Percentiles rank a stretch among this genome's conserved stretches.
phyloP scores from a whole-genome alignment of 2,888 invertebrate genomes.

The Xestia rhomboidea region DNA sequence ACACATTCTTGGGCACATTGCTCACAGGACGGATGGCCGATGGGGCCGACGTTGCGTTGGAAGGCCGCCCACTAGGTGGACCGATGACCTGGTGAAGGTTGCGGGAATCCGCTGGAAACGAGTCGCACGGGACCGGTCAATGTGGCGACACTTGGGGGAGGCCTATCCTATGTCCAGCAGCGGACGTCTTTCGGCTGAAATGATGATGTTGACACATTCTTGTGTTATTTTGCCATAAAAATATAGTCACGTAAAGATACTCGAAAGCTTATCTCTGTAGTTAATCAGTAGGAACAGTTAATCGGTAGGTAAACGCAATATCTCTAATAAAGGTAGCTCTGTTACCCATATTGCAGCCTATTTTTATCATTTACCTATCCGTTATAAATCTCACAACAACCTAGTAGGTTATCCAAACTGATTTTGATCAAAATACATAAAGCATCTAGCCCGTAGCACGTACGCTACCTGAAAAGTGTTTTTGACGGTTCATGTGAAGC shows the following conservation, averaged over 20 bases:
- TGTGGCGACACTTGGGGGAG: no score
- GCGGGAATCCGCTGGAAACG: no score
- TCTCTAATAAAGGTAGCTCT: background rate
- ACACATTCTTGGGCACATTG: background rate
- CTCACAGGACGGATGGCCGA: no score
- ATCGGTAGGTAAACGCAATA: background rate
- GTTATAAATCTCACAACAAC: background rate
- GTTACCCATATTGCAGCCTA: background rate
- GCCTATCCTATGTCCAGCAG: no score
- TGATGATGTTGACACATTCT: no score
- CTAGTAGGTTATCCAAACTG: background rate
- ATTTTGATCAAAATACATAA: slow-evolving; percentile 2
- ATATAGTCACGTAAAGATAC: background rate
- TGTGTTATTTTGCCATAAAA: background rate
- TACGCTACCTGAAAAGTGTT: slow-evolving; percentile 43
- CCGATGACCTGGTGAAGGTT: no score
- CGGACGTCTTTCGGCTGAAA: no score
- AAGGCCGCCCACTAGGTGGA: no score
- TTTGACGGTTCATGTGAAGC: slow-evolving; percentile 54
- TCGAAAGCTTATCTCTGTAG: background rate
- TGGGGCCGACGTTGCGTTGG: no score
- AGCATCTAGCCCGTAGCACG: background rate
- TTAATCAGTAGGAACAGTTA: background rate
- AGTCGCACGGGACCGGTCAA: no score
- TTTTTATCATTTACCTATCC: background rate